Conservation (phyloP, 2,113 vertebrate species). For the Marmota flaviventris region DNA sequence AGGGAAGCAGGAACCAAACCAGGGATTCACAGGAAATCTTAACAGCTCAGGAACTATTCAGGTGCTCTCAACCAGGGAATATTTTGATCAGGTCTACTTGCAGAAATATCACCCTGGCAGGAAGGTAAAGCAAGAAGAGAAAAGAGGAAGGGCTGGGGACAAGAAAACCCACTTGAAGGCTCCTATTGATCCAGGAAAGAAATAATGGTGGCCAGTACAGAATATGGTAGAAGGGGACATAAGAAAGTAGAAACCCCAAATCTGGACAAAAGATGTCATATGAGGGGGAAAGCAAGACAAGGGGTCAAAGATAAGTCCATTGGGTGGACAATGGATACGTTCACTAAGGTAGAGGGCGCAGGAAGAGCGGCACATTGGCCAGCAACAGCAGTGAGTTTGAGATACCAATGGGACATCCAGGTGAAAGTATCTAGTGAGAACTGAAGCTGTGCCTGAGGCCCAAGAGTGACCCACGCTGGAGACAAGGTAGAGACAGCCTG, state of each 20-base stretch:
- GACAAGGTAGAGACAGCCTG: not conserved
- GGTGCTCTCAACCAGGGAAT: not conserved
- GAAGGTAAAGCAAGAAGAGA: not conserved
- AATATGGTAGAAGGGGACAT: too few species aligned
- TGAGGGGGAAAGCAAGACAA: not conserved
- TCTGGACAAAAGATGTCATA: not conserved
- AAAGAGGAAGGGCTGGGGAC: not conserved
- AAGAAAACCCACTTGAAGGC: not conserved
- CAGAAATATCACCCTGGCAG: not conserved
- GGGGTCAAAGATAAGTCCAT: rapidly evolving
- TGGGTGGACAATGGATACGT: not conserved
- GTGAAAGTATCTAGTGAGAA: not conserved
- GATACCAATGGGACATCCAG: not conserved
- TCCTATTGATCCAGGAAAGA: not conserved
- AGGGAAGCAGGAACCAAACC: not conserved
- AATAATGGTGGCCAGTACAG: not conserved
- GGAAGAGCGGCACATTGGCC: not conserved
- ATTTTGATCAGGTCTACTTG: not conserved
- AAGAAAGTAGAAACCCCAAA: not conserved
- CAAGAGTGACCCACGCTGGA: not conserved
- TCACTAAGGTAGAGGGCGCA: not conserved
- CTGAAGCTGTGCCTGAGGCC: not conserved
- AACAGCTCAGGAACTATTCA: not conserved
- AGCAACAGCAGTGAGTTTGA: not conserved
- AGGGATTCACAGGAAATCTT: not conserved